phyloP scores from a whole-genome alignment of 2,888 invertebrate genomes.

The Alentia gelatinosa region DNA sequence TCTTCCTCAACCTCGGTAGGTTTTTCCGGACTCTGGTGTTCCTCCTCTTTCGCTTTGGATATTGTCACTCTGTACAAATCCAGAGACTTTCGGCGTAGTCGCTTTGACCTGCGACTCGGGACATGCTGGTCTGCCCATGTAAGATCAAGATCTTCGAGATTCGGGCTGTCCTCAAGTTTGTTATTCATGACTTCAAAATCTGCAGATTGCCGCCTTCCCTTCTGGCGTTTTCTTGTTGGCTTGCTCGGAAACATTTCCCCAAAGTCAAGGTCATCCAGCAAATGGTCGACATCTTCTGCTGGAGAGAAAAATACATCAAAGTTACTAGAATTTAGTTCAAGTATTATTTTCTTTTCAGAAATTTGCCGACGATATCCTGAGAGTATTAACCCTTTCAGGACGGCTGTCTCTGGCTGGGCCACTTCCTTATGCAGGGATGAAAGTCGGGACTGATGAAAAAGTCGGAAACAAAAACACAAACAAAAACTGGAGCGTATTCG shows the following conservation, averaged over 20 bases:
- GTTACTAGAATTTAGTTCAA: too few relatives aligned
- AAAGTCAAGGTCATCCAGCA: constrained; percentile 24
- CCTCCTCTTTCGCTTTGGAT: background rate
- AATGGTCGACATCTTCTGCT: background rate
- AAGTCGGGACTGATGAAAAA: background rate
- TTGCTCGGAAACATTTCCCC: background rate
- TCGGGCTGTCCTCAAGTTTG: background rate
- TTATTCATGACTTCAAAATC: background rate
- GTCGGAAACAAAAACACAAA: background rate
- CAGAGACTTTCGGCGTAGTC: constrained; percentile 6
- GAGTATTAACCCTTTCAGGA: background rate
- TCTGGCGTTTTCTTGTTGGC: background rate
- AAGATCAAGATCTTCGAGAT: background rate
- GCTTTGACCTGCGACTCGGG: constrained; percentile 27
- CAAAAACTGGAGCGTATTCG: too few relatives aligned
- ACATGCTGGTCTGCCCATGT: background rate
- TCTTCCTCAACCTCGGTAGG: background rate
- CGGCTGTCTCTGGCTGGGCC: background rate
- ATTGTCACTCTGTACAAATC: constrained; percentile 10
- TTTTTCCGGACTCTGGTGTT: background rate
- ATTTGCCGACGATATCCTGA: too few relatives aligned
- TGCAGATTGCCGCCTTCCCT: background rate
- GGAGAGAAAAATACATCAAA: too few relatives aligned
- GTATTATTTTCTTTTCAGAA: background rate
- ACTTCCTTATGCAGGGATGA: background rate